Evolutionary conservation across 64 coral and sea anemone species (phyloP), one percentile per base, ranked within the genome.

Genomic region (Cladopsammia gracilis): DNA sequence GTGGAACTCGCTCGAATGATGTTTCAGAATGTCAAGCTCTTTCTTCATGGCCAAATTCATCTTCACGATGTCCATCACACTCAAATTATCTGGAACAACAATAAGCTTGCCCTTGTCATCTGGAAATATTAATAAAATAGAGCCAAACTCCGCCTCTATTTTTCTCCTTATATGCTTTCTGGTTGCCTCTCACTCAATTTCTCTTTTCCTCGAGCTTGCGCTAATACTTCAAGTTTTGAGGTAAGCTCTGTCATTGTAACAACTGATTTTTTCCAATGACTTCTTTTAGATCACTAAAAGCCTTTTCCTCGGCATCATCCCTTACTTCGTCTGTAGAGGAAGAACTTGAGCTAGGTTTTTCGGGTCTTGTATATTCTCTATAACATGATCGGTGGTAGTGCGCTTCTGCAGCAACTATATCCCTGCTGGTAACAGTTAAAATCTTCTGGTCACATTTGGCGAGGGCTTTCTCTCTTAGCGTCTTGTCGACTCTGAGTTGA

Each of bases 91-190:
- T 48, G 83, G 64, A 64, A 86, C 48, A 51, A 86, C 83, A 18
- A 86, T 23, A n/a, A 86, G 46, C 62, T 79, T 90, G 14, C 75
- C 88, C 15, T 78, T 79, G 72, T 90, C 47, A 79, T 80, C 75
- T 69, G 76, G 88, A 80, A 90, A 90, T 45, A 90, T 90, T 70
- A 61, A 34, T 62, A 90, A 54, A 42, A 22, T 54, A 12, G 75
- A 67, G 19, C 88, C 88, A 79, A 90, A 70, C 62, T 90, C 75
- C 23, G 59, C 52, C 26, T 91, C 77, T 73, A 91, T 18, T 65
- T 91, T 91, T 72, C 89, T 66, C 46, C 77, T 61, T 51, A 83
- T 91, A 52, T 91, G 89, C 77, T 91, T 82, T 66, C 49, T 91
- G 46, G 89, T 91, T 72, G 58, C 15, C 58, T 47, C n/a, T n/a